A percentile compares a stretch with the other conserved stretches of the same genome.
These are phyloP conservation scores for Tylochromis polylepis DNA, from an alignment of 2,113 vertebrate genomes.

Conservation along the genomic window DNA sequence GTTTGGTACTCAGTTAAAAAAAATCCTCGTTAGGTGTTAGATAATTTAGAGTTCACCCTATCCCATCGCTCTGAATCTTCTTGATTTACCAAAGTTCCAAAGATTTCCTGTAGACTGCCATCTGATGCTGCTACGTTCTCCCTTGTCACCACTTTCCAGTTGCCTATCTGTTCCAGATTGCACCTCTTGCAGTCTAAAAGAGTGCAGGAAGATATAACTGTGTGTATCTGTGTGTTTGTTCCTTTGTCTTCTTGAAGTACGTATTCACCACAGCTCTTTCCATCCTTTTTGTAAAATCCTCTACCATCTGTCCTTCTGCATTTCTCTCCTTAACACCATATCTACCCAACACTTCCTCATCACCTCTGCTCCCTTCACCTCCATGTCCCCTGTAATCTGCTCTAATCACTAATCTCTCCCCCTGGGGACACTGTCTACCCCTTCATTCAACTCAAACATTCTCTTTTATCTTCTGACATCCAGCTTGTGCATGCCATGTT, in stretches of 20 bases:
- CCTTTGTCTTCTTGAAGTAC: background rate
- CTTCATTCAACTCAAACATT: background rate
- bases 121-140: background rate
- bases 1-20: background rate
- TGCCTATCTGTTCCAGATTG: background rate
- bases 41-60: background rate
- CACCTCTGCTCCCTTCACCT: background rate
- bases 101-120: background rate
- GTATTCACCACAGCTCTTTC: background rate
- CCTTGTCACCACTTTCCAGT: background rate
- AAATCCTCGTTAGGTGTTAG: background rate
- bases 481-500: rapidly evolving
- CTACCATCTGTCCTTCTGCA: background rate
- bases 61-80: background rate
- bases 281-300: background rate
- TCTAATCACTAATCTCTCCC: background rate
- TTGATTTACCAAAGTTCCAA: background rate
- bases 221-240: background rate
- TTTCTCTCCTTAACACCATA: background rate
- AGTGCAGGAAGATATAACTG: background rate
- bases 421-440: background rate
- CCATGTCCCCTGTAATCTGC: background rate
- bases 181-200: rapidly evolving
- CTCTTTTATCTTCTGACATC: background rate
- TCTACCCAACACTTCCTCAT: background rate